Conservation (phyloP, 2,797 vertebrate species). For the Enteromius treurensis region DNA sequence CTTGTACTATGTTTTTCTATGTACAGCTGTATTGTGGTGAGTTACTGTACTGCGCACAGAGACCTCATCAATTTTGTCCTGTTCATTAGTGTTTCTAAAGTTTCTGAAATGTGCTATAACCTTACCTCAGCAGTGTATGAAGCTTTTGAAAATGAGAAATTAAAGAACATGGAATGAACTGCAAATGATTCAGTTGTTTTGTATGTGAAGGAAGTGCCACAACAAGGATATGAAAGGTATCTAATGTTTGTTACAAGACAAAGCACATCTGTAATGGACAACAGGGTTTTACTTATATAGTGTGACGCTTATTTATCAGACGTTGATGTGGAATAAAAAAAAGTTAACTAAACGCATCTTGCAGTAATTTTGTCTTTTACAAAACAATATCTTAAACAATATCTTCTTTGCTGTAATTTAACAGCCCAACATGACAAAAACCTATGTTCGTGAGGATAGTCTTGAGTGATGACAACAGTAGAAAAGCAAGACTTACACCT, state of each 20-base stretch:
- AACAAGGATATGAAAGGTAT: neutral
- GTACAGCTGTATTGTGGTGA: conserved; percentile 17
- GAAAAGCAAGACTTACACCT: neutral
- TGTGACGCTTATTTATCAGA: conserved; percentile 16
- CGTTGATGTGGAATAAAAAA: conserved; percentile 24
- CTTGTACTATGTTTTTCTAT: neutral
- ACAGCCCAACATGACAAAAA: neutral
- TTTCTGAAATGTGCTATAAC: conserved; percentile 11
- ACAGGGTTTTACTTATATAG: neutral
- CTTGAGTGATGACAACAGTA: neutral
- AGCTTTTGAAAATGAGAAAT: neutral
- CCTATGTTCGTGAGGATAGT: neutral
- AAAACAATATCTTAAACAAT: neutral
- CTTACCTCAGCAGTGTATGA: conserved; percentile 33
- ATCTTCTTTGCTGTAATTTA: neutral
- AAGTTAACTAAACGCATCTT: neutral
- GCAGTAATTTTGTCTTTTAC: neutral
- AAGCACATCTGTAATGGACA: neutral
- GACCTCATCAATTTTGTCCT: conserved; percentile 22
- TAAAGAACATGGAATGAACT: neutral
- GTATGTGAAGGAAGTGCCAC: conserved; percentile 6
- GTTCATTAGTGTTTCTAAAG: conserved; percentile 23
- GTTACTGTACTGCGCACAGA: conserved; percentile 14
- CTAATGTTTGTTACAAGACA: neutral
- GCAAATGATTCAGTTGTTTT: conserved; percentile 1